Base-by-base conservation (phyloP, 2,888 invertebrate species). In the Pachydiplax longipennis region DNA sequence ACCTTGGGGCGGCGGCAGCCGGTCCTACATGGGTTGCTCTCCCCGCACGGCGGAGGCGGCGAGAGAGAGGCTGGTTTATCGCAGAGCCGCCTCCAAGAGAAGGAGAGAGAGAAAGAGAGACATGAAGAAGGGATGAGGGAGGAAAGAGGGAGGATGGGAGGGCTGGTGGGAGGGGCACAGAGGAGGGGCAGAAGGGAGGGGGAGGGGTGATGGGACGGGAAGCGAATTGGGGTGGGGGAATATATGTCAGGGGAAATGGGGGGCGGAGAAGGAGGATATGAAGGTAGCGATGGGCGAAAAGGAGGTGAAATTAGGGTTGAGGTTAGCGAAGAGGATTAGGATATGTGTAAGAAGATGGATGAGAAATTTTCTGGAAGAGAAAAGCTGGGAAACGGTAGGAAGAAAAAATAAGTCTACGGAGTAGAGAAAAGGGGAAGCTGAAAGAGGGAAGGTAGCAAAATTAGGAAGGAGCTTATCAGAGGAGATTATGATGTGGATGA, bases 1-100 rank as follows among this genome's bases (percentile, higher is more conserved):
- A 58, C 61, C 31, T 40, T n/a, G 61, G 61, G 61, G 87, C 87
- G 87, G 87, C 87, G 87, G 87, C 65, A 37, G 61, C 48, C 13
- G 15, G 18, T 40, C 44, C 15, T 83, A 35, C 83, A 13, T 15
- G 83, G 53, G 61, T 25, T 22, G 35, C 87, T 87, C 61, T 58
- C 61, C 61, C 87, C 61, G 13, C 61, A 58, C 87, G 87, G 87
- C 22, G 73, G 73, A 73, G 73, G 73, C 73, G 73, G 73, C 73
- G 73, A 73, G 73, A 73, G 65, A 65, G 25, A 73, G 73, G 73
- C 25, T 31, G 87, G 87, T 13, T 37, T 22, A 61, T 40, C 87
- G 87, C 87, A 37, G 37, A 37, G 61, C 61, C 61, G 37, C 35
- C 25, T 35, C 87, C 87, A 58, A 37, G 65, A 65, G 83, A 83